phyloP scores from a whole-genome alignment of 2,797 vertebrate genomes.

The Malacoraja senta region DNA sequence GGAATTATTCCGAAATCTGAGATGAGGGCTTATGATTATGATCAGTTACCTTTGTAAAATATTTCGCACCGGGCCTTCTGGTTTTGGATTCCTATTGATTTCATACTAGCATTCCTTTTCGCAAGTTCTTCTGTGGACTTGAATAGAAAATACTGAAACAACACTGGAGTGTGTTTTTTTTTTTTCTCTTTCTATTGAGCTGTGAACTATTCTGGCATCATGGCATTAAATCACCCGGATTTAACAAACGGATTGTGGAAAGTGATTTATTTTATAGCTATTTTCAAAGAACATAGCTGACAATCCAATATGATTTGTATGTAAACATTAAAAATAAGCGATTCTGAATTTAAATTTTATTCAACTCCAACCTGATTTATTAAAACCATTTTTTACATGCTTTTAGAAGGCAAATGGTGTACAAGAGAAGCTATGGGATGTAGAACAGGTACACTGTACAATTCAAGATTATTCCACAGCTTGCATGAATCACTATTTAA shows the following conservation, averaged over 20 bases:
- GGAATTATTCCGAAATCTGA: background rate
- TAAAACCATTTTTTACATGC: background rate
- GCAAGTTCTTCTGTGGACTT: background rate
- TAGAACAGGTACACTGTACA: background rate
- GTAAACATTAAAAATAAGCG: background rate
- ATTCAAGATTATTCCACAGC: background rate
- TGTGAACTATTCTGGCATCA: background rate
- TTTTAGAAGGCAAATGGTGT: background rate
- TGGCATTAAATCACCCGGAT: background rate
- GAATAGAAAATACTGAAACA: background rate
- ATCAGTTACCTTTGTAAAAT: conserved; percentile 5
- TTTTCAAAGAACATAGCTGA: background rate
- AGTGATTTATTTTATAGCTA: background rate
- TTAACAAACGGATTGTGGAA: background rate
- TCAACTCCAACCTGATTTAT: background rate
- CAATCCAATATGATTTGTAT: no score
- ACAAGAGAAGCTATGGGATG: background rate
- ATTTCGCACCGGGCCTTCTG: background rate
- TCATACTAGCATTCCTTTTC: background rate
- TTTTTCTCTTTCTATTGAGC: background rate
- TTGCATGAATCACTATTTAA: background rate
- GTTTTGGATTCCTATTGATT: background rate
- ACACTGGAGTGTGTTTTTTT: background rate
- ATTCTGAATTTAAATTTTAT: background rate
- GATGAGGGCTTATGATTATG: background rate